A percentile compares a stretch with the other conserved stretches of the same genome.
Conservation (phyloP, 2,113 vertebrate species). For the Paramisgurnus dabryanus region DNA sequence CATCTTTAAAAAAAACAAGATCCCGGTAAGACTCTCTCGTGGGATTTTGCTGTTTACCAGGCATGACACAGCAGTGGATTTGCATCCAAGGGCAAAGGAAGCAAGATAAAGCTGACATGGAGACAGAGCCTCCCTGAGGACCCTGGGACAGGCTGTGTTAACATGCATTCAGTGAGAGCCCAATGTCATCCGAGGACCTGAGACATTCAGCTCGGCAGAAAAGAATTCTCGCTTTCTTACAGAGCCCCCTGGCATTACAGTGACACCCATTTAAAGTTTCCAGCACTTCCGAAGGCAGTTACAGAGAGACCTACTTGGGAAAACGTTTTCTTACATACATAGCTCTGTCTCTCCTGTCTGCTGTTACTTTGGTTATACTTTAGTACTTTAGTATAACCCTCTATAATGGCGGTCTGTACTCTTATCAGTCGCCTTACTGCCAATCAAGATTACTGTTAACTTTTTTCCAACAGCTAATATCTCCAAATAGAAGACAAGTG, state of each 20-base stretch:
- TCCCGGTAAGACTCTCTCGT: slow-evolving; percentile 48
- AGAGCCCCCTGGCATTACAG: slow-evolving; percentile 39
- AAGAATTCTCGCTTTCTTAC: slow-evolving; percentile 15
- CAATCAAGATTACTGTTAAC: slow-evolving; percentile 58
- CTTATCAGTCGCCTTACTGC: slow-evolving; percentile 71
- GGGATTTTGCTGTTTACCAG: slow-evolving; percentile 73
- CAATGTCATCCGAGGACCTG: slow-evolving; percentile 35
- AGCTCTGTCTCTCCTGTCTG: slow-evolving; percentile 3
- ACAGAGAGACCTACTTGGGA: slow-evolving; percentile 6
- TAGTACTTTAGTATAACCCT: slow-evolving; percentile 22
- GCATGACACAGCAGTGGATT: slow-evolving; percentile 68
- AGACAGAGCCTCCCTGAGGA: slow-evolving; percentile 49
- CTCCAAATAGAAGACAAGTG: neutral
- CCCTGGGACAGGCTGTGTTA: slow-evolving; percentile 49
- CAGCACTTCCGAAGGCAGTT: slow-evolving; percentile 7
- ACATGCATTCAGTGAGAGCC: slow-evolving; percentile 50
- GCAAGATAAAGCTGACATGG: slow-evolving; percentile 65
- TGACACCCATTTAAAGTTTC: slow-evolving; percentile 31
- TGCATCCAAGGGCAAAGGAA: slow-evolving; percentile 69
- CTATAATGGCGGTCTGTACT: slow-evolving; percentile 53
- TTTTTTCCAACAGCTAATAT: slow-evolving; percentile 3
- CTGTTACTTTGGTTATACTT: slow-evolving; percentile 8
- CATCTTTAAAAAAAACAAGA: slow-evolving; percentile 29
- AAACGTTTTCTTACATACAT: neutral
- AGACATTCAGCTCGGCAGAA: slow-evolving; percentile 44